Evolutionary conservation across 2,113 vertebrate genomes (phyloP).

Genomic region (Anolis sagrei): DNA sequence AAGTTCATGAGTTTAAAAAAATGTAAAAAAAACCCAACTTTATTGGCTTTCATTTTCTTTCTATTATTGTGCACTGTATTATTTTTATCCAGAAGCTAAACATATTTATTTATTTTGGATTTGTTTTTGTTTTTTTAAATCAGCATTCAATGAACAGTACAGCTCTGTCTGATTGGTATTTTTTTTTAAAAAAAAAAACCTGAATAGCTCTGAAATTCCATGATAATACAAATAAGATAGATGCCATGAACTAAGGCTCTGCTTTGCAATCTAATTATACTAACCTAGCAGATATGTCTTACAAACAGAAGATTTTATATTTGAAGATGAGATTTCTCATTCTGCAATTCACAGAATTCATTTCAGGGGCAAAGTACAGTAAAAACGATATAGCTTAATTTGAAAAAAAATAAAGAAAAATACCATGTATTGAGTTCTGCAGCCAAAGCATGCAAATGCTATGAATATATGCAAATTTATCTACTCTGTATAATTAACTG

Average conservation of each 20-base stretch:
- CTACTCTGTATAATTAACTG: constrained; percentile 30
- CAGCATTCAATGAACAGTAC: background rate
- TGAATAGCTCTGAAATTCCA: constrained; percentile 41
- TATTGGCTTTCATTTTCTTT: constrained; percentile 5
- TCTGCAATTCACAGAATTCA: constrained; percentile 7
- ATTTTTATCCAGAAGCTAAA: constrained; percentile 41
- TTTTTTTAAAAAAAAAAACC: too few relatives aligned
- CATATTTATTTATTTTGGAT: constrained; percentile 22
- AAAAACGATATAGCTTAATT: background rate
- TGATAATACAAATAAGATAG: constrained; percentile 33
- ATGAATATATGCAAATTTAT: constrained; percentile 18
- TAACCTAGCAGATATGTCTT: background rate
- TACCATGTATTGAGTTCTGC: background rate
- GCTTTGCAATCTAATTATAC: constrained; percentile 21
- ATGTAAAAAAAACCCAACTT: background rate
- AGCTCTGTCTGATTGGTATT: constrained; percentile 11
- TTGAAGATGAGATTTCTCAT: background rate
- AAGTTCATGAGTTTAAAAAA: constrained; percentile 13
- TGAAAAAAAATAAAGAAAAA: background rate
- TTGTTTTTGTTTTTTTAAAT: background rate
- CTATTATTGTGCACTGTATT: constrained; percentile 8
- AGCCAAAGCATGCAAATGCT: constrained; percentile 36
- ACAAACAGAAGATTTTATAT: background rate
- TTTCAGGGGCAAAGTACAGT: background rate
- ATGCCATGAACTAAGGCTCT: background rate